phyloP scores from a whole-genome alignment of 1,140 invertebrate genomes.

The Lordiphosa collinella region DNA sequence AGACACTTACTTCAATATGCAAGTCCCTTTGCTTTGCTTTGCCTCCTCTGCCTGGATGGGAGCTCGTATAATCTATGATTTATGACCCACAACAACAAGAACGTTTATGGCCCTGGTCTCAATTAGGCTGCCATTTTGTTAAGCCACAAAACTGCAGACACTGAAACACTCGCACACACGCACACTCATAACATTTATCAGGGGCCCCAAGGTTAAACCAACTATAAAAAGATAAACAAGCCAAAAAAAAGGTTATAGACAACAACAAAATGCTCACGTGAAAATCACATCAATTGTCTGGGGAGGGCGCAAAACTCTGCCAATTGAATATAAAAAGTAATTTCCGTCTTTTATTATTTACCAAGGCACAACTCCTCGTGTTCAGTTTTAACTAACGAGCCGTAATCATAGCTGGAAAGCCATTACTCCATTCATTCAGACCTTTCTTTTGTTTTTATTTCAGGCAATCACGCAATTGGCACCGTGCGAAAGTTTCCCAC shows the following conservation, averaged over 20 bases:
- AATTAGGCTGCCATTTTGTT: slow-evolving; percentile 69
- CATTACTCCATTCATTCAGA: slow-evolving; percentile 38
- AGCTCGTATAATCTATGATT: slow-evolving; percentile 59
- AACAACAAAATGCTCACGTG: slow-evolving; percentile 64
- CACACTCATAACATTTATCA: slow-evolving; percentile 46
- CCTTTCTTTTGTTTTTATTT: slow-evolving; percentile 55
- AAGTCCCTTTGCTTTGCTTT: slow-evolving; percentile 13
- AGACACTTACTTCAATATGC: slow-evolving; percentile 35
- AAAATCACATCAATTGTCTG: slow-evolving; percentile 78
- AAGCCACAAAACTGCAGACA: slow-evolving; percentile 58
- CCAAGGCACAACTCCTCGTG: slow-evolving; percentile 1
- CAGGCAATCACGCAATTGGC: slow-evolving; percentile 80
- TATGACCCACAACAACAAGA: slow-evolving; percentile 31
- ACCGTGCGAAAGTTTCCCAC: slow-evolving; percentile 79
- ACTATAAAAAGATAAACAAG: slow-evolving; percentile 71
- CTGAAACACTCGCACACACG: slow-evolving; percentile 33
- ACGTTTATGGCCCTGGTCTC: slow-evolving; percentile 60
- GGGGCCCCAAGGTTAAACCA: slow-evolving; percentile 56
- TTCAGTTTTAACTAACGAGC: slow-evolving; percentile 56
- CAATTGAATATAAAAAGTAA: slow-evolving; percentile 78
- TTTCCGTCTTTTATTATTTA: slow-evolving; percentile 73
- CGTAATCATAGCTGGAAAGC: slow-evolving; percentile 43
- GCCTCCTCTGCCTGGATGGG: slow-evolving; percentile 19
- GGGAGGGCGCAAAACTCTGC: slow-evolving; percentile 23
- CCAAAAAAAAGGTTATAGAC: slow-evolving; percentile 8